Conservation (phyloP, 1,140 invertebrate species). For the Propsilocerus akamusi region DNA sequence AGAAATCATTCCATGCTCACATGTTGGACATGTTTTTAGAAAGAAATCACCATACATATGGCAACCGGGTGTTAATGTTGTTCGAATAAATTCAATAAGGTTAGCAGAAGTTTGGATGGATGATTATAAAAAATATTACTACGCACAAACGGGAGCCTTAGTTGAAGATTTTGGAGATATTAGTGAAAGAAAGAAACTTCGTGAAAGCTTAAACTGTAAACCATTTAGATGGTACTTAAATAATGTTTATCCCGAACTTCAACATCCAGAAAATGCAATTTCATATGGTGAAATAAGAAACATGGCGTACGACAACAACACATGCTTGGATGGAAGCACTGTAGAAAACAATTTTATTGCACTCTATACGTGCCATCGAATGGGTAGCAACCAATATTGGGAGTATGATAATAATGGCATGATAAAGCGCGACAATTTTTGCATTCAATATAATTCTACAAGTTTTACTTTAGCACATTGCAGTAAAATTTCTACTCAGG, state of each 20-base stretch:
- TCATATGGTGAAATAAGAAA: neutral
- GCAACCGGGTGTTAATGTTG: neutral
- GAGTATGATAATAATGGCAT: too few species aligned
- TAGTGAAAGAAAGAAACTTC: conserved; percentile 66
- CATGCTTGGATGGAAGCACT: too few species aligned
- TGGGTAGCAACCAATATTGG: too few species aligned
- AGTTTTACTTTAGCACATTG: too few species aligned
- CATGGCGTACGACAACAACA: too few species aligned
- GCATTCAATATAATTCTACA: too few species aligned
- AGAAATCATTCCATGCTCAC: conserved; percentile 63
- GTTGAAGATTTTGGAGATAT: conserved; percentile 48
- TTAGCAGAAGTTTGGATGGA: conserved; percentile 87
- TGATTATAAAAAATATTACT: conserved; percentile 81
- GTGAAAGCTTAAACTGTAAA: conserved; percentile 68
- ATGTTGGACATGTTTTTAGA: conserved; percentile 67
- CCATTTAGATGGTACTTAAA: conserved; percentile 94
- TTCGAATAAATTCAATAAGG: neutral
- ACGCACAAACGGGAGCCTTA: conserved; percentile 51
- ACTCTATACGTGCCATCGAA: too few species aligned
- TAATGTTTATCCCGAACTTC: conserved; percentile 30
- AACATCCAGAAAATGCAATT: neutral
- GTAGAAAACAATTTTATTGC: too few species aligned
- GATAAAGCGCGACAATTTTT: too few species aligned
- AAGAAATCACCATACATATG: conserved; percentile 52
- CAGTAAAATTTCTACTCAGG: too few species aligned